phyloP scores from a whole-genome alignment of 1,140 invertebrate genomes.

The Acyrthosiphon pisum region DNA sequence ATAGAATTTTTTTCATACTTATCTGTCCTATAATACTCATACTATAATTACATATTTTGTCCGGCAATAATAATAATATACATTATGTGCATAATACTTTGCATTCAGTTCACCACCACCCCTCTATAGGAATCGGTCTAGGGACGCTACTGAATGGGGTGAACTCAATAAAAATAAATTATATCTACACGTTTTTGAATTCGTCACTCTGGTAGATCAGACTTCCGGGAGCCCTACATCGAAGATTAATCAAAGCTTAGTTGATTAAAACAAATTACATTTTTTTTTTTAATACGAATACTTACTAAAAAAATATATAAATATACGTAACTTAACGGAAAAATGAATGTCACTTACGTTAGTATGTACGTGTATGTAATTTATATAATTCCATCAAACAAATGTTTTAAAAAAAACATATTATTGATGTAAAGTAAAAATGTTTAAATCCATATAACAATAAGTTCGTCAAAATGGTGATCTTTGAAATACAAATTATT shows the following conservation, averaged over 20 bases:
- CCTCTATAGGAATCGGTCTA: too few species aligned
- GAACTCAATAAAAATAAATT: neutral
- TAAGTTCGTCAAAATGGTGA: neutral
- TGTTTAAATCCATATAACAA: neutral
- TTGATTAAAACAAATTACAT: neutral
- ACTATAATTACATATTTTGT: neutral
- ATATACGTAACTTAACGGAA: too few species aligned
- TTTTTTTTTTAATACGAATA: too few species aligned
- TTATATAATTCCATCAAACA: neutral
- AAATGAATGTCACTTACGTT: too few species aligned
- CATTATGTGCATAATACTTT: too few species aligned
- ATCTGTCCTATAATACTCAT: neutral
- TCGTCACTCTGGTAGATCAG: neutral
- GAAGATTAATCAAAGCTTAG: neutral
- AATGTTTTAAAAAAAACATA: neutral
- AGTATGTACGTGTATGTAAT: neutral
- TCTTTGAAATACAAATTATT: neutral
- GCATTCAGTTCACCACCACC: too few species aligned
- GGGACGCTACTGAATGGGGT: too few species aligned
- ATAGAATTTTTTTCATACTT: neutral
- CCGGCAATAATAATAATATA: neutral
- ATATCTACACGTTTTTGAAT: neutral
- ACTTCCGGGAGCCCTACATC: neutral
- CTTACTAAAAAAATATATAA: too few species aligned
- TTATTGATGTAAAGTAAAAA: neutral